Evolutionary conservation across 2,888 invertebrate species (phyloP), one percentile per base, ranked within the genome.

Genomic region (Sphaeridia pumilis): DNA sequence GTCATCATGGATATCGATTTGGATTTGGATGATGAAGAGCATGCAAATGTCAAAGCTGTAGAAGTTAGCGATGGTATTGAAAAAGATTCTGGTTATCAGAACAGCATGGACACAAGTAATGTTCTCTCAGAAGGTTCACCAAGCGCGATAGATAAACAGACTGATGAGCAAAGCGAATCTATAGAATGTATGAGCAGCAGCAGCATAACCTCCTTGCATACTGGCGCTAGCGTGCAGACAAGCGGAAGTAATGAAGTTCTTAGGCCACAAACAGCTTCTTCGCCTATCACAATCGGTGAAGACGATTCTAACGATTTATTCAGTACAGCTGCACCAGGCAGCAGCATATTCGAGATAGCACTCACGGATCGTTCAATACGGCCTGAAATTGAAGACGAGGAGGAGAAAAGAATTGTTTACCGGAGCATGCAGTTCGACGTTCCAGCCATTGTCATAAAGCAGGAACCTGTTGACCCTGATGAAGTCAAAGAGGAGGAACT

Each of bases 1-100:
- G 58, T 58, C 34, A 78, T 78, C 4, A 81, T 81, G 51, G 81
- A 81, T 34, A 82, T 81, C 58, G 78, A 78, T 50, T 75, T 72
- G n/a, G 77, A 78, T 58, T 76, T 78, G 0, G 79, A 81, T 60
- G 76, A 77, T 53, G 75, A 76, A 66, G 73, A 73, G 4, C 54
- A 49, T 7, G 25, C 12, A 26, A 44, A 24, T 44, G 35, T 36
- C 22, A 42, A 46, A 27, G 20, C 21, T 14, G 24, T 17, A 22
- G 47, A 42, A 34, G 42, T 42, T 26, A 38, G 26, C 12, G 20
- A 38, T 17, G 38, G 20, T 12, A 20, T 52, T 24, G 38, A 52
- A 52, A 47, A 52, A 52, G 52, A 52, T 52, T 52, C 52, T 52
- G 52, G 26, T 17, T 26, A 42, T 47, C 52, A 52, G 52, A 52